Base-by-base conservation (phyloP, 1,140 invertebrate genomes). In the Neomicropteryx cornuta region DNA sequence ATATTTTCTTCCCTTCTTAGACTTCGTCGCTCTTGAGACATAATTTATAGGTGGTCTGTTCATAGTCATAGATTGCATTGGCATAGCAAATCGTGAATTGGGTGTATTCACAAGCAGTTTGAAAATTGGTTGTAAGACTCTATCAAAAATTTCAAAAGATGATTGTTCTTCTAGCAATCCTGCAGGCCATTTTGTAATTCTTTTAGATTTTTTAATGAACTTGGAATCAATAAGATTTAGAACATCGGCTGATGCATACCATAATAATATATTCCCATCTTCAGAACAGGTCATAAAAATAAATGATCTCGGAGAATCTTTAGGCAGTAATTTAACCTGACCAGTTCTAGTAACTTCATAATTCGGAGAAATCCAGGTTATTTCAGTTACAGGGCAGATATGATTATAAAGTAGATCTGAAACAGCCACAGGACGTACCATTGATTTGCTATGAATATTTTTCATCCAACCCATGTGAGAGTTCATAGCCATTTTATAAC, bases 391-490 rank as follows among this genome's bases (percentile, higher is more conserved):
- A 24, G 72, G 49, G 13, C 57, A 69, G 38, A 60, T 71, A 39
- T 83, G 83, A 35, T 79, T 77, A 34, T 62, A 60, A 24, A 71
- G 55, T 17, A 77, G 48, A 44, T 72, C 68, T 3, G 77, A 80
- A 22, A 77, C 60, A 4, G 68, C 76, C 1, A 74, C 72, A n/a
- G 72, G 61, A 34, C 62, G 51, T 18, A 85, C 62, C 1, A 73
- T 50, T 13, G 68, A 60, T 11, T 68, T 60, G 42, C 72, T 69
- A 10, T 68, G 61, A 3, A 68, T 58, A 39, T 71, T 70, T 51
- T 76, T 75, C 61, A 79, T 76, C 81, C 81, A 84, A 8, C 56
- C 64, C 62, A 81, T 77, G 43, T 76, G 66, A 34, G 70, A 68
- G 37, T 68, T 71, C 54, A 82, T 76, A 13, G 66, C 57, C 2